A percentile compares a stretch with the other conserved stretches of the same genome.
Evolutionary conservation across 2,888 invertebrate genomes (phyloP).

Genomic region (Elaeidobius kamerunicus): DNA sequence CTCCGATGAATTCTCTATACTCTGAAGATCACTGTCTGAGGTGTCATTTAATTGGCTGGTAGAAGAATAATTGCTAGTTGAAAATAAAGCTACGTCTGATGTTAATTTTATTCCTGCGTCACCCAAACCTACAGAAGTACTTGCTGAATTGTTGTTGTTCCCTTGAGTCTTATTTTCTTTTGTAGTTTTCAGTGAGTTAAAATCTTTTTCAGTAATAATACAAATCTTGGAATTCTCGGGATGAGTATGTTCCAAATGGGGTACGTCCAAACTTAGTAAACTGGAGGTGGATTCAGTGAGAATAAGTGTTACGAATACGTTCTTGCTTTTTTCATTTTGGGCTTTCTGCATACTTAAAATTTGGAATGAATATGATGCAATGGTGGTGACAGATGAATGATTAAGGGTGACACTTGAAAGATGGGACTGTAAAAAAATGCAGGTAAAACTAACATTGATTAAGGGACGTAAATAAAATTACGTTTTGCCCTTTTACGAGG

Average conservation of each 20-base stretch:
- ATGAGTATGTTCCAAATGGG: conserved; percentile 42
- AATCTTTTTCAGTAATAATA: conserved; percentile 36
- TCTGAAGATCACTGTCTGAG: conserved; percentile 11
- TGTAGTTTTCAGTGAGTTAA: conserved; percentile 23
- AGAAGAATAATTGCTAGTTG: conserved; percentile 38
- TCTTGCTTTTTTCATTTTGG: conserved; percentile 26
- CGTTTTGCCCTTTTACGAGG: too few relatives aligned
- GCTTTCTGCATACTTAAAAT: neutral
- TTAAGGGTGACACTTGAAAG: too few relatives aligned
- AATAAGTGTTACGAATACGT: conserved; percentile 43
- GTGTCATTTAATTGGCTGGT: conserved; percentile 36
- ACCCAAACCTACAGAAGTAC: conserved; percentile 7
- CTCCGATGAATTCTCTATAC: neutral
- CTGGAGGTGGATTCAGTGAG: conserved; percentile 46
- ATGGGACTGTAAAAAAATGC: too few relatives aligned
- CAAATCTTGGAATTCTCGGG: conserved; percentile 38
- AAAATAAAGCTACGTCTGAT: conserved; percentile 41
- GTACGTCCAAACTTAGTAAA: conserved; percentile 41
- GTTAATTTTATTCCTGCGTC: conserved; percentile 35
- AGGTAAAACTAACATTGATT: too few relatives aligned
- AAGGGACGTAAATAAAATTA: too few relatives aligned
- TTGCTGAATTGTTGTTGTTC: neutral
- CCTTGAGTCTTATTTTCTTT: conserved; percentile 4
- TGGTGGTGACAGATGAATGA: neutral
- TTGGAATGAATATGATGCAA: neutral